phyloP scores from a whole-genome alignment of 2,888 invertebrate genomes.

The Nomada fucata region DNA sequence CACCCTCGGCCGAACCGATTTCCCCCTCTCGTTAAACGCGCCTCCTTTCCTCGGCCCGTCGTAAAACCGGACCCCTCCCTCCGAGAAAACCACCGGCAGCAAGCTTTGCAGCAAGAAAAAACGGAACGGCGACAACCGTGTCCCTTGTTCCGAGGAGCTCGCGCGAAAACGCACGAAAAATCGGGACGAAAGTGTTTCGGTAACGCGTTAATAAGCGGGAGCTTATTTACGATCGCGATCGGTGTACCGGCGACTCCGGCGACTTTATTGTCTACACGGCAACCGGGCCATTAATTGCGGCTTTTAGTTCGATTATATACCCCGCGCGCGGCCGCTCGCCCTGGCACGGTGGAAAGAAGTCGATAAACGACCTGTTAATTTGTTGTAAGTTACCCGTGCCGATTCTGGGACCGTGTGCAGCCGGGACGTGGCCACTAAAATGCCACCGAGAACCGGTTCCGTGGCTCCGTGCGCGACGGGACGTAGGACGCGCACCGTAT shows the following conservation, averaged over 20 bases:
- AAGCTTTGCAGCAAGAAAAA: neutral
- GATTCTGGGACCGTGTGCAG: slow-evolving; percentile 40
- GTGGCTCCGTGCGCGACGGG: slow-evolving; percentile 14
- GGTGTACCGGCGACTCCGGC: slow-evolving; percentile 1
- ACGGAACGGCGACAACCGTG: slow-evolving; percentile 2
- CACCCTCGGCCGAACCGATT: too few species aligned
- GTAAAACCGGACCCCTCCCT: too few species aligned
- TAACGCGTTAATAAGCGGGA: neutral
- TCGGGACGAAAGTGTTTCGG: neutral
- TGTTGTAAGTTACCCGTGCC: slow-evolving; percentile 60
- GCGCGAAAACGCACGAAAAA: too few species aligned
- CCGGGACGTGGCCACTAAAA: slow-evolving; percentile 55
- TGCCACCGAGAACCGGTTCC: slow-evolving; percentile 66
- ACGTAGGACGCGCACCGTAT: slow-evolving; percentile 48
- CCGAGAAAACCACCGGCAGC: too few species aligned
- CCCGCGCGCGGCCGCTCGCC: neutral
- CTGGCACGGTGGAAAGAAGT: slow-evolving; percentile 17
- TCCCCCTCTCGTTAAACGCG: too few species aligned
- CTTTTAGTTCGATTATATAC: slow-evolving; percentile 38
- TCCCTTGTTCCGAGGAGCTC: neutral
- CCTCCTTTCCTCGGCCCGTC: too few species aligned
- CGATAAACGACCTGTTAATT: slow-evolving; percentile 68
- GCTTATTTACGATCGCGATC: slow-evolving; percentile 48
- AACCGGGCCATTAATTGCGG: slow-evolving; percentile 49
- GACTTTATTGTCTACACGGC: slow-evolving; percentile 54